Evolutionary conservation across 2,888 invertebrate species (phyloP), one percentile per base, ranked within the genome.

Genomic region (Oscheius sp.): DNA sequence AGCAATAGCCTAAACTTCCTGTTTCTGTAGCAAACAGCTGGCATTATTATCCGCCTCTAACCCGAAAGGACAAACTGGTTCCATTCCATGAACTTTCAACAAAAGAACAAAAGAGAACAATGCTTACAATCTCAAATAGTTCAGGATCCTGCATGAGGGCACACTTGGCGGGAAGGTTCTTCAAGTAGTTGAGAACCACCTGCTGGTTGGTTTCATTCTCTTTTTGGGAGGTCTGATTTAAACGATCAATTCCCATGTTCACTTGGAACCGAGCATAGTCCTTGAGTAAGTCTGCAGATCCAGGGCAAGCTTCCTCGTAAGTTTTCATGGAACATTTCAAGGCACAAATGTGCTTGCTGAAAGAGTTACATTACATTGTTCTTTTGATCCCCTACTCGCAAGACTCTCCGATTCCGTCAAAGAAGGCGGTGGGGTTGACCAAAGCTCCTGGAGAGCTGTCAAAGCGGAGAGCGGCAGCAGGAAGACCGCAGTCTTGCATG

Each of bases 401-500:
- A 70, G 70, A 42, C 7, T 35, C 32, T 4, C 58, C 70, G 29
- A 70, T 58, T 42, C 70, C 70, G 32, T 70, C 70, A 32, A 70
- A 59, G 59, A 70, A 58, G 29, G 58, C 58, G 10, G 70, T 70
- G 1, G 70, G 70, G 42, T 48, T 59, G 33, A 70, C 70, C 21
- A 70, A 32, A 32, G 70, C 70, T 2, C 58, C 70, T 9, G 58
- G 58, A 9, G 70, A 70, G n/a, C 55, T 55, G 70, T 70, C 70
- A 59, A 70, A 59, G 1, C 70, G 70, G 47, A 70, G 59, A 7
- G 70, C 58, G 32, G 70, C 70, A 4, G 70, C 59, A 2, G 70
- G 70, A 21, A 70, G 58, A 10, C 70, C 70, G 42, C 70, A 70
- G 47, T 70, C 70, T 47, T 70, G 58, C 70, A 70, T 70, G 48